Conservation (phyloP, 2,888 invertebrate genomes). For the Ophonus ardosiacus region DNA sequence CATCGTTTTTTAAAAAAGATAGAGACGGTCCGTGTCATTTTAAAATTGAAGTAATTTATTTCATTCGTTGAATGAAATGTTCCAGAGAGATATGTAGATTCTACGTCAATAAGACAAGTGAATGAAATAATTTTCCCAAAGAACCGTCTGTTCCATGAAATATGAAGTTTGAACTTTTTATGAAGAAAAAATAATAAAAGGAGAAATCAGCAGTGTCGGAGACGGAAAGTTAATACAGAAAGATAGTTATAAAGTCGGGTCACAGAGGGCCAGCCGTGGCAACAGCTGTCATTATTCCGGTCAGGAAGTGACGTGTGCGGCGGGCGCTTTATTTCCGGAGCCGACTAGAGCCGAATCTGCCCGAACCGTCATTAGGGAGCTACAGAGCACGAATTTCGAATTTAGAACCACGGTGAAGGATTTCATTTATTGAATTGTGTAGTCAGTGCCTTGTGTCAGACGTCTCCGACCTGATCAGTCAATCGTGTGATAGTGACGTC, state of each 20-base stretch:
- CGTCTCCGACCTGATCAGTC: constrained; percentile 3
- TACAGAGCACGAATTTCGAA: constrained; percentile 52
- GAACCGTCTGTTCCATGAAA: constrained; percentile 48
- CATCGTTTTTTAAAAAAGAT: not conserved
- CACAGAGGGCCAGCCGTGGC: constrained; percentile 65
- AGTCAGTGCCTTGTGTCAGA: constrained; percentile 15
- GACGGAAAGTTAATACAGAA: constrained; percentile 64
- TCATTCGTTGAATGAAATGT: not conserved
- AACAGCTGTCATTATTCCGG: constrained; percentile 71
- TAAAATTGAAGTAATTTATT: constrained; percentile 1
- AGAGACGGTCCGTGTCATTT: not conserved
- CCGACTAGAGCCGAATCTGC: not conserved
- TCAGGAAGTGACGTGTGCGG: constrained; percentile 72
- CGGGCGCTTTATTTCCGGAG: constrained; percentile 72
- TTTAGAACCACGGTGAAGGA: constrained; percentile 52
- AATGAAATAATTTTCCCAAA: constrained; percentile 24
- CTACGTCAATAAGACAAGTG: constrained; percentile 31
- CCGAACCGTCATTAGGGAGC: constrained; percentile 53
- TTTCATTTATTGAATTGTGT: constrained; percentile 61
- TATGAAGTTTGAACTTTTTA: constrained; percentile 49
- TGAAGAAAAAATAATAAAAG: constrained; percentile 36
- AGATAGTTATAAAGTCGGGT: constrained; percentile 66
- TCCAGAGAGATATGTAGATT: constrained; percentile 1
- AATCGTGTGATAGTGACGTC: constrained; percentile 23
- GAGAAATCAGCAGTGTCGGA: constrained; percentile 40